Evolutionary conservation across 2,113 vertebrate genomes (phyloP).

Genomic region (Syngnathoides biaculeatus): DNA sequence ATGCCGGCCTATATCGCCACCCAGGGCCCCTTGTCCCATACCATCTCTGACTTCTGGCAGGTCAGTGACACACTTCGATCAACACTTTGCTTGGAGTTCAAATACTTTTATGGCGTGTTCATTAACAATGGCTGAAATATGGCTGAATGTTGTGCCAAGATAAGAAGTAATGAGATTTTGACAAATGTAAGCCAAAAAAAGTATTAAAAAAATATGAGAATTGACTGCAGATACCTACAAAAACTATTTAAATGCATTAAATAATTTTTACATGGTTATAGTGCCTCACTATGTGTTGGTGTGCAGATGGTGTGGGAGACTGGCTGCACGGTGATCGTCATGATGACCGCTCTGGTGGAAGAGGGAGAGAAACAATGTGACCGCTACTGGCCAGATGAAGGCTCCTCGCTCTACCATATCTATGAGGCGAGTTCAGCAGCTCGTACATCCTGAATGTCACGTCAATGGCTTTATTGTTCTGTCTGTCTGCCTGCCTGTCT

Average conservation of each 20-base stretch:
- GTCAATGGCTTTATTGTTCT: too few species aligned
- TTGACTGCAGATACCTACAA: too few species aligned
- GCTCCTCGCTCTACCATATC: conserved; percentile 96
- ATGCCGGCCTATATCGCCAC: conserved; percentile 98
- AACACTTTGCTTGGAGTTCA: not conserved
- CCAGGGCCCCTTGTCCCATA: conserved; percentile 91
- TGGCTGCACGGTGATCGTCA: conserved; percentile 94
- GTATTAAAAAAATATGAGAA: not conserved
- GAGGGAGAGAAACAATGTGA: conserved; percentile 95
- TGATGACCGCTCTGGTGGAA: conserved; percentile 93
- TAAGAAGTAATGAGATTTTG: not conserved
- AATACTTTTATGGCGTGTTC: not conserved
- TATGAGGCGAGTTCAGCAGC: conserved; percentile 80
- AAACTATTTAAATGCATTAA: too few species aligned
- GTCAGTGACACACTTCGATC: conserved; percentile 53
- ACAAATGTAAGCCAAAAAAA: not conserved
- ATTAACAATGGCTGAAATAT: not conserved
- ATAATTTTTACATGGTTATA: too few species aligned
- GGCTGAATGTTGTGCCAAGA: not conserved
- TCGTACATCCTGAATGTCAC: not conserved
- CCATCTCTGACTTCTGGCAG: conserved; percentile 99
- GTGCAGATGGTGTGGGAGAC: conserved; percentile 97
- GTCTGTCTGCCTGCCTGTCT: not conserved
- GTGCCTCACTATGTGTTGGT: not conserved
- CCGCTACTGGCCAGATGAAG: conserved; percentile 97